Percentiles rank a stretch among this genome's conserved stretches.
Evolutionary conservation across 2,888 invertebrate genomes (phyloP).

Genomic region (Dynastes grantii): DNA sequence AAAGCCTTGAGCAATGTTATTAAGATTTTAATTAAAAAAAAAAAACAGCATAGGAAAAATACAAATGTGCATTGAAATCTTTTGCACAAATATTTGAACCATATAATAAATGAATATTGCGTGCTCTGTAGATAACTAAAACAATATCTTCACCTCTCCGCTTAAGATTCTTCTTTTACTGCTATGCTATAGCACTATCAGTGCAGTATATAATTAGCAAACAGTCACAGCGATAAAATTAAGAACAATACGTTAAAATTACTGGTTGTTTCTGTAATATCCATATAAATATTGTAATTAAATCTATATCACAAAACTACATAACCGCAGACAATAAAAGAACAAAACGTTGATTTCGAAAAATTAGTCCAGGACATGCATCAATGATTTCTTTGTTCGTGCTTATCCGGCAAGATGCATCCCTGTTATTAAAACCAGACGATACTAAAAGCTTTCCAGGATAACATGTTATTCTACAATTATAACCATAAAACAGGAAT

Average conservation of each 20-base stretch:
- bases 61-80: too few relatives aligned
- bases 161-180: too few relatives aligned
- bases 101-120: too few relatives aligned
- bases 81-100: too few relatives aligned
- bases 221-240: conserved; percentile 7
- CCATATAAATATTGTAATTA: conserved; percentile 5
- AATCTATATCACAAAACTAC: neutral
- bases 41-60: too few relatives aligned
- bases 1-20: too few relatives aligned
- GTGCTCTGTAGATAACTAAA: too few relatives aligned
- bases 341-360: conserved; percentile 16
- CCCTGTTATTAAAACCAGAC: conserved; percentile 51
- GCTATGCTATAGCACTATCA: too few relatives aligned
- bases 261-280: conserved; percentile 3
- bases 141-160: too few relatives aligned
- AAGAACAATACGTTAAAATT: conserved; percentile 8
- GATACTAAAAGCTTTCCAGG: conserved; percentile 43
- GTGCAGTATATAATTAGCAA: conserved; percentile 15
- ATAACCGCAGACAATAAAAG: conserved; percentile 11
- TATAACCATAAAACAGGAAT: conserved; percentile 43
- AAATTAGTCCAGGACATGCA: conserved; percentile 22
- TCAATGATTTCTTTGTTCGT: conserved; percentile 37
- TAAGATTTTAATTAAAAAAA: too few relatives aligned
- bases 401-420: conserved; percentile 43
- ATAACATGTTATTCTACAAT: conserved; percentile 44